Evolutionary conservation across 35 echinoderm and acorn worm genomes (phyloP).

Genomic region (Eucidaris tribuloides): DNA sequence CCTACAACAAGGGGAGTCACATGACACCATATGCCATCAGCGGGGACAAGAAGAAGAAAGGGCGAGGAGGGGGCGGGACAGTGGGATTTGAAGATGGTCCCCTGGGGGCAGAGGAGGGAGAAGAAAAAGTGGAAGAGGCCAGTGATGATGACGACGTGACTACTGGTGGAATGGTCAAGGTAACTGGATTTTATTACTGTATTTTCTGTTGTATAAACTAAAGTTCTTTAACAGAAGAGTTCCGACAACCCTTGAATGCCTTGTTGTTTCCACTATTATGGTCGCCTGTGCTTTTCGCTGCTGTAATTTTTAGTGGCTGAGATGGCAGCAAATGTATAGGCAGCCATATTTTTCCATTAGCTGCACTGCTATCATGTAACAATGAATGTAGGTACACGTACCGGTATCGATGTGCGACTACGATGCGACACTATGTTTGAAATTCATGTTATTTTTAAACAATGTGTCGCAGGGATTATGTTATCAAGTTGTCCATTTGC

Average conservation of each 20-base stretch:
- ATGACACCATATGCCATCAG: slow-evolving; percentile 50
- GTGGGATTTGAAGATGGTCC: not conserved
- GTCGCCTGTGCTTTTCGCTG: not conserved
- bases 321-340: too few species aligned
- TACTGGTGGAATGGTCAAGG: slow-evolving; percentile 33
- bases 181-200: not conserved
- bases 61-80: slow-evolving; percentile 7
- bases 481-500: too few species aligned
- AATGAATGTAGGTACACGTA: too few species aligned
- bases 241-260: not conserved
- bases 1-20: slow-evolving; percentile 75
- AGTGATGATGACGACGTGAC: slow-evolving; percentile 23
- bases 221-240: not conserved
- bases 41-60: slow-evolving; percentile 50
- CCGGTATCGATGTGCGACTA: too few species aligned
- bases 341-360: too few species aligned
- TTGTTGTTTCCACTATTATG: not conserved
- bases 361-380: too few species aligned
- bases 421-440: too few species aligned
- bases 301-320: not conserved
- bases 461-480: too few species aligned
- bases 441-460: too few species aligned
- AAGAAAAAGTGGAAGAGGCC: not conserved
- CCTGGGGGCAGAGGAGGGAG: slow-evolving; percentile 25
- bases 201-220: not conserved